These are phyloP conservation scores for Pachliopta kotzebuea DNA, from an alignment of 2,888 invertebrate genomes.

Conservation along the genomic window DNA sequence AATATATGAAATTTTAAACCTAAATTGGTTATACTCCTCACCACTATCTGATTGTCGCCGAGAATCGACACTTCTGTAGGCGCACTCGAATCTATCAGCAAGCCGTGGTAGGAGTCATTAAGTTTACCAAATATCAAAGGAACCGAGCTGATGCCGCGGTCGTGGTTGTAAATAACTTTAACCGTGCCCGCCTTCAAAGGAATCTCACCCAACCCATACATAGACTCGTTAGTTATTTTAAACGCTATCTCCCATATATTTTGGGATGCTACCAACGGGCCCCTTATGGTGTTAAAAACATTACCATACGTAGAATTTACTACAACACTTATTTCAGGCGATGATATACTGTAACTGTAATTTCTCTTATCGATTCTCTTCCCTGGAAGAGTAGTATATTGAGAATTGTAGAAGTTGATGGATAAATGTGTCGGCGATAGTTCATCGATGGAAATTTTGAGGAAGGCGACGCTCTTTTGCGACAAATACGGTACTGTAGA, in stretches of 20 bases:
- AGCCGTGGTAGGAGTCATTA: conserved; percentile 78
- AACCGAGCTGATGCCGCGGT: conserved; percentile 60
- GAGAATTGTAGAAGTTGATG: conserved; percentile 57
- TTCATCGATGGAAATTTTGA: conserved; percentile 63
- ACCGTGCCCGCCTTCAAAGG: conserved; percentile 53
- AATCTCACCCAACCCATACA: conserved; percentile 81
- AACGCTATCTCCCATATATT: conserved; percentile 82
- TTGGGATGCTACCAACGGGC: conserved; percentile 80
- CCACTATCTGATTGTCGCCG: conserved; percentile 73
- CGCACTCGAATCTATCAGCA: conserved; percentile 72
- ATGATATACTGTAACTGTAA: conserved; percentile 50
- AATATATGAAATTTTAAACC: conserved; percentile 66
- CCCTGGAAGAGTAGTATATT: conserved; percentile 39
- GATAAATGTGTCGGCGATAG: conserved; percentile 57
- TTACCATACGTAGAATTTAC: conserved; percentile 50
- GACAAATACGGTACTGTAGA: conserved; percentile 53
- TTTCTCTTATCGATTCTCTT: conserved; percentile 47
- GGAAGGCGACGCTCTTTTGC: conserved; percentile 45
- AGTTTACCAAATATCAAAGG: conserved; percentile 77
- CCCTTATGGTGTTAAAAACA: conserved; percentile 76
- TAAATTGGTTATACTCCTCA: conserved; percentile 76
- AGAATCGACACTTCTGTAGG: conserved; percentile 79
- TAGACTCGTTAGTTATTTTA: conserved; percentile 69
- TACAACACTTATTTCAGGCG: conserved; percentile 54
- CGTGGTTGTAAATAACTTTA: conserved; percentile 71